Percentiles rank a stretch among this genome's conserved stretches.
Conservation (phyloP, 2,113 vertebrate genomes). For the Tupaia tana region DNA sequence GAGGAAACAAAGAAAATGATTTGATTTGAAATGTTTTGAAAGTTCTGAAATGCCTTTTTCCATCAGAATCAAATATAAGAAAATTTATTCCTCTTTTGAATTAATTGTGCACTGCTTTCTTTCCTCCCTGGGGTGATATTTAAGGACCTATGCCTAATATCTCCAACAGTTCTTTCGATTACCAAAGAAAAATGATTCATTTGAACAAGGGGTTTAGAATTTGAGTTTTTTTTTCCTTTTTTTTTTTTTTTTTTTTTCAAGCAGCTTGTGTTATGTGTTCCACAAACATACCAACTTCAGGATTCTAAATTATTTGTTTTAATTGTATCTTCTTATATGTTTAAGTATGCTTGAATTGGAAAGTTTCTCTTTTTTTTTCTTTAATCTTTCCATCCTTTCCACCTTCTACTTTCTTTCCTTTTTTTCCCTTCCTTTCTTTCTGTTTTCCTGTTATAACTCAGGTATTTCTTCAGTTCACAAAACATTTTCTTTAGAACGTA, state of each 20-base stretch:
- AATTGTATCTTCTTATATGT: slow-evolving; percentile 16
- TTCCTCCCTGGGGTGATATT: slow-evolving; percentile 10
- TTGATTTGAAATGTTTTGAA: slow-evolving; percentile 26
- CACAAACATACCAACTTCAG: background rate
- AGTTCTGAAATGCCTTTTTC: slow-evolving; percentile 39
- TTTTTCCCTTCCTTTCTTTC: background rate
- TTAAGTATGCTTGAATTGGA: background rate
- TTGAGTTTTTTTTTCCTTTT: background rate
- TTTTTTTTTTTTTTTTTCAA: background rate
- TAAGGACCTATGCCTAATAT: background rate
- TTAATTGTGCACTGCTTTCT: slow-evolving; percentile 38
- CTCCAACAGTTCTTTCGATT: slow-evolving; percentile 45
- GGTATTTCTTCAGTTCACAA: background rate
- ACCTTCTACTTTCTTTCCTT: background rate
- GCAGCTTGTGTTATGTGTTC: background rate
- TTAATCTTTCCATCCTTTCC: background rate
- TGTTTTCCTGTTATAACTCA: background rate
- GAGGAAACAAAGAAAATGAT: background rate
- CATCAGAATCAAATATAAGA: background rate
- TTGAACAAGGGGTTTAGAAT: background rate
- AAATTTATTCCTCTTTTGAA: background rate
- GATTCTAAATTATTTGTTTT: background rate
- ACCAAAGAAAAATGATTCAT: background rate
- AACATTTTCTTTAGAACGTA: background rate
- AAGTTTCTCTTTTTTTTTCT: background rate